These are phyloP conservation scores for Xanthia togata DNA, from an alignment of 2,888 invertebrate genomes.

Conservation along the genomic window DNA sequence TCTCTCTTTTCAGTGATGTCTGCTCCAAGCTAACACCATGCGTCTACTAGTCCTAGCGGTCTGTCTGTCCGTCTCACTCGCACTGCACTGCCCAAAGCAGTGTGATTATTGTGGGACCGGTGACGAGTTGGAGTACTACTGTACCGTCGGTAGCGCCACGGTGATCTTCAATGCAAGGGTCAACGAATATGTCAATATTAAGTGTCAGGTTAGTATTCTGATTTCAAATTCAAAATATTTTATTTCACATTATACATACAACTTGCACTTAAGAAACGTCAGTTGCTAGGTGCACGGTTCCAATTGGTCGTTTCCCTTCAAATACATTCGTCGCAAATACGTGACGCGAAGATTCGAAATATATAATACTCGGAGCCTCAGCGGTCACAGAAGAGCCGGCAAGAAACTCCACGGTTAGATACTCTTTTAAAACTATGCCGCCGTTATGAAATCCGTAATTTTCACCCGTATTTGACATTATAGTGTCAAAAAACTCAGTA, in stretches of 20 bases:
- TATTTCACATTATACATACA: background rate
- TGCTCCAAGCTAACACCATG: conserved; percentile 15
- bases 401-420: no score
- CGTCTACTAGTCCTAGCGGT: conserved; percentile 16
- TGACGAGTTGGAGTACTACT: conserved; percentile 48
- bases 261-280: background rate
- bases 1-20: conserved; percentile 38
- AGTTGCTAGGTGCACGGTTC: no score
- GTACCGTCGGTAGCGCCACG: background rate
- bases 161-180: background rate
- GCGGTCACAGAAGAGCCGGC: no score
- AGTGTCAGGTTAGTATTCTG: conserved; percentile 36
- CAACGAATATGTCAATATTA: conserved; percentile 53
- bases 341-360: no score
- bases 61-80: conserved; percentile 2
- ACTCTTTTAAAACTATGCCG: no score
- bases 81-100: conserved; percentile 16
- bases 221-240: background rate
- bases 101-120: background rate
- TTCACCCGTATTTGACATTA: no score
- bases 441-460: no score
- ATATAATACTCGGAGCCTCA: no score
- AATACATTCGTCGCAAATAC: no score
- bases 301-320: no score
- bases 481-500: no score